These are phyloP conservation scores for Dorcus parallelipipedus DNA, from an alignment of 2,888 invertebrate species.

Conservation along the genomic window DNA sequence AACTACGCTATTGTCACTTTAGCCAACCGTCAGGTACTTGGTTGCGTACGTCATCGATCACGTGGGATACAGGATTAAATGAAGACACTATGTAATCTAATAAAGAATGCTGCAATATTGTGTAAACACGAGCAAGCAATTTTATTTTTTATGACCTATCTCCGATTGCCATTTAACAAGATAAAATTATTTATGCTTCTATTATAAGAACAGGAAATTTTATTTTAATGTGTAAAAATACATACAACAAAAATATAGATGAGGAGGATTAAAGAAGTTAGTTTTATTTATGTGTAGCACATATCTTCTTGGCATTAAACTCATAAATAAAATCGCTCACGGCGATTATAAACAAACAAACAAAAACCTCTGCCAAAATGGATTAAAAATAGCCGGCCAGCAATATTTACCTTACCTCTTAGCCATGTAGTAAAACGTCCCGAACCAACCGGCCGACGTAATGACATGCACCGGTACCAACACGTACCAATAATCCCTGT, in stretches of 20 bases:
- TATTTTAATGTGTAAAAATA: too few species aligned
- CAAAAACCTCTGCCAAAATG: conserved; percentile 5
- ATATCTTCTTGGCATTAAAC: not conserved
- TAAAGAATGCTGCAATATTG: not conserved
- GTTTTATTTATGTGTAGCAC: not conserved
- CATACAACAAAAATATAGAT: too few species aligned
- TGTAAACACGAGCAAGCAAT: not conserved
- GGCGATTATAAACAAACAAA: not conserved
- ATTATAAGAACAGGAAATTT: too few species aligned
- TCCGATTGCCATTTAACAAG: too few species aligned
- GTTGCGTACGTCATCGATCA: too few species aligned
- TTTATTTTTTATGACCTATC: too few species aligned
- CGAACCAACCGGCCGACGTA: conserved; percentile 87
- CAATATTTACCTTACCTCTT: conserved; percentile 63
- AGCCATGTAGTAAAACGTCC: conserved; percentile 80
- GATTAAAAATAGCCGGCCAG: conserved; percentile 1
- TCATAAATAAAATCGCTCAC: not conserved
- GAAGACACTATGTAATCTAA: not conserved
- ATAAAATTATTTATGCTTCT: too few species aligned
- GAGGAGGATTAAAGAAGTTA: too few species aligned
- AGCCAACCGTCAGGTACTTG: too few species aligned
- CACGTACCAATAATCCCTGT: conserved; percentile 96
- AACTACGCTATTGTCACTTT: too few species aligned
- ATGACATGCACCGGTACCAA: conserved; percentile 87
- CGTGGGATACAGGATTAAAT: too few species aligned